Evolutionary conservation across 2,888 invertebrate species (phyloP).

Genomic region (Drosophila mulleri): DNA sequence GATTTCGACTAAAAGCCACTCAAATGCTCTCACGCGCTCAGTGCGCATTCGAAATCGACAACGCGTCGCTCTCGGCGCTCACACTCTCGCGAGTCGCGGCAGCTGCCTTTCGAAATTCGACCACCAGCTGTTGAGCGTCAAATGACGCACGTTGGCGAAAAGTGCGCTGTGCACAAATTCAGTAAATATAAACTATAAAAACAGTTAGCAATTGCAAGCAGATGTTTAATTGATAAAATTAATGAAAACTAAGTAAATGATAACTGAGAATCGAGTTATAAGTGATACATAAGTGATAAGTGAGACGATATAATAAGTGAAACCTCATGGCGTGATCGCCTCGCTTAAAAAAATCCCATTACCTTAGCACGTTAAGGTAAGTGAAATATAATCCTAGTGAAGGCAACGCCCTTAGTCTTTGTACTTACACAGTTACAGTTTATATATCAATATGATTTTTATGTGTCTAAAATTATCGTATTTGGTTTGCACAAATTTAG

Average conservation of each 20-base stretch:
- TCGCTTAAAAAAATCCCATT: neutral
- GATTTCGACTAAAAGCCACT: conserved; percentile 1
- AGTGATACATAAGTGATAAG: neutral
- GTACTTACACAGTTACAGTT: neutral
- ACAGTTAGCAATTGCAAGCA: neutral
- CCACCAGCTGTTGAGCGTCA: conserved; percentile 42
- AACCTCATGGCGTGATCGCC: neutral
- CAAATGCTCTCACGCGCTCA: neutral
- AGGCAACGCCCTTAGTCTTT: no score
- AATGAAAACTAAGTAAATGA: neutral
- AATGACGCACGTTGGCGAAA: conserved; percentile 48
- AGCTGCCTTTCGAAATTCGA: conserved; percentile 50
- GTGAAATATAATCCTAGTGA: neutral
- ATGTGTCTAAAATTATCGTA: no score
- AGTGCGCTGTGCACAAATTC: conserved; percentile 49
- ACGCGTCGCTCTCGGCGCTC: conserved; percentile 9
- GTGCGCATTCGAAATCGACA: conserved; percentile 11
- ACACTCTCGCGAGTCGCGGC: conserved; percentile 14
- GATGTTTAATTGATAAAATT: neutral
- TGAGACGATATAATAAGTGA: neutral
- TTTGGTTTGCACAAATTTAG: neutral
- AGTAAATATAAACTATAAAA: conserved; percentile 3
- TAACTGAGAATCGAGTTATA: neutral
- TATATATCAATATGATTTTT: no score
- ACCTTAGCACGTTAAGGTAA: conserved; percentile 14